A percentile compares a stretch with the other conserved stretches of the same genome.
Evolutionary conservation across 2,797 vertebrate genomes (phyloP).

Genomic region (Emydoidea blandingii): DNA sequence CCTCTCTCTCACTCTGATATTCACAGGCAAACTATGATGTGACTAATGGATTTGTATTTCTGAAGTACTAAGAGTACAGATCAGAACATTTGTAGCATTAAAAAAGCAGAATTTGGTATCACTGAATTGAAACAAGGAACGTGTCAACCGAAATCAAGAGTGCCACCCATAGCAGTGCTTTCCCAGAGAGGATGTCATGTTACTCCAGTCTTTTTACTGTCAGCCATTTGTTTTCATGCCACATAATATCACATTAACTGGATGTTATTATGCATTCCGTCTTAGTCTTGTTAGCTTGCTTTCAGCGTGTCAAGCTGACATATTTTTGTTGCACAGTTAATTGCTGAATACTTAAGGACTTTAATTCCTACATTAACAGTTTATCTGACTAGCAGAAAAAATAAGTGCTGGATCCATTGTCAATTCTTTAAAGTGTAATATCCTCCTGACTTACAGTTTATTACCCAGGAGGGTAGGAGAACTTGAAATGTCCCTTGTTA

Average conservation of each 20-base stretch:
- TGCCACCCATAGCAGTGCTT: not conserved
- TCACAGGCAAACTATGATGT: constrained; percentile 40
- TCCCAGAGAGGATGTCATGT: not conserved
- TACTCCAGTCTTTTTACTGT: constrained; percentile 17
- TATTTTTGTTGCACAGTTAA: constrained; percentile 34
- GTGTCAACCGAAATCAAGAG: not conserved
- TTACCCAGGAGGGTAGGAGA: not conserved
- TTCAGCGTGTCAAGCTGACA: constrained; percentile 23
- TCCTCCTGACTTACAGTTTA: not conserved
- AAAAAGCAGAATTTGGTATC: constrained; percentile 28
- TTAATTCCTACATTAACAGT: not conserved
- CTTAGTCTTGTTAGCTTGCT: constrained; percentile 19
- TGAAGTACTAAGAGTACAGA: constrained; percentile 36
- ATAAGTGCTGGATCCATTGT: not conserved
- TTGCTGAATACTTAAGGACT: constrained; percentile 17
- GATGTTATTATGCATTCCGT: constrained; percentile 30
- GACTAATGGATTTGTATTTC: constrained; percentile 36
- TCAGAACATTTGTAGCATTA: constrained; percentile 16
- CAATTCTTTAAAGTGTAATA: not conserved
- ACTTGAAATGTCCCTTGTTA: not conserved
- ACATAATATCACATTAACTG: not conserved
- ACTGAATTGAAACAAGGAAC: not conserved
- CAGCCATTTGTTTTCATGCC: constrained; percentile 37
- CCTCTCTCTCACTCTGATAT: constrained; percentile 44
- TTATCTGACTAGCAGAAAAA: not conserved